Evolutionary conservation across 2,888 invertebrate species (phyloP), one percentile per base, ranked within the genome.

Genomic region (Aromia moschata): DNA sequence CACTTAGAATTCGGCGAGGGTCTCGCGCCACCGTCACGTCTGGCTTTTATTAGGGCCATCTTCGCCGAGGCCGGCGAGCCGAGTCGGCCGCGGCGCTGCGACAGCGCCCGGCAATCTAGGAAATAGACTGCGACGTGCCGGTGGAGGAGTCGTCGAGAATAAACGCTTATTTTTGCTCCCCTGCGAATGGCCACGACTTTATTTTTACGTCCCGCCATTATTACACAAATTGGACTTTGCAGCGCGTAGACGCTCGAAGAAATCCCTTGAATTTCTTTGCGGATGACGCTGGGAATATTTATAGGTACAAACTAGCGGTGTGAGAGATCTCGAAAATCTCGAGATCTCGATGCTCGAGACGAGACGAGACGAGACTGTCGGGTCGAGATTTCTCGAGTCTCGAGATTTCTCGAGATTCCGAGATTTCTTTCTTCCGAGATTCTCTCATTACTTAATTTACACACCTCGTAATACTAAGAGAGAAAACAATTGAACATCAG

Each of bases 11-110:
- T 77, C 76, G 72, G 63, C 66, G 68, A 68, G 73, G 72, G 72
- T 75, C 72, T 71, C 69, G 74, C 73, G 74, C 72, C 74, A 70
- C 72, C 73, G 70, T 77, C 78, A 77, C 78, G 77, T 78, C 70
- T 73, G 68, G 72, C 70, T 77, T 78, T 78, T 78, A 78, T 78
- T 78, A 74, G 75, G 73, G 77, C 75, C 78, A 75, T 77, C 77
- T 77, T 73, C 73, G 76, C 74, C 66, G 71, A 60, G 71, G 67
- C 67, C 73, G 70, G 62, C 76, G 75, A 75, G 76, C 76, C 77
- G 75, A 72, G 77, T 77, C 74, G 74, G 72, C 41, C 59, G 44
- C 43, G 55, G 25, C 20, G 18, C 43, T 47, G 49, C 47, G 40
- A 51, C 56, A 40, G 66, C 64, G 68, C 58, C n/a, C 64, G 67